phyloP scores from a whole-genome alignment of 1,140 invertebrate species.

The Rhagoletis pomonella region DNA sequence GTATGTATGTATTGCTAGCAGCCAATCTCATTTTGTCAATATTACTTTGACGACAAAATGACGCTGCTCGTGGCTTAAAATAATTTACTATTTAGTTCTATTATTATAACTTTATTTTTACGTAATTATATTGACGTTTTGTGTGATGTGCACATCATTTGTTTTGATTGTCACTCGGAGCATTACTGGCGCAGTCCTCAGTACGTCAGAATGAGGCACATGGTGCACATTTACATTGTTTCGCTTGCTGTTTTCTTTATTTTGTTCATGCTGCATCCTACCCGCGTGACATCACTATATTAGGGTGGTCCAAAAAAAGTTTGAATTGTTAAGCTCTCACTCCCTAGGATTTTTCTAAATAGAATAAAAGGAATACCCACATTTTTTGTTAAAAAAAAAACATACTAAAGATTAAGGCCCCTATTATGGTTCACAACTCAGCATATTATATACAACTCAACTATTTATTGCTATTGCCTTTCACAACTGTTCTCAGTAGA shows the following conservation, averaged over 20 bases:
- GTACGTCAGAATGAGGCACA: neutral
- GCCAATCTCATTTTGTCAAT: neutral
- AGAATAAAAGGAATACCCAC: no score
- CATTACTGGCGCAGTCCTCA: neutral
- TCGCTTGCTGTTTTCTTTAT: neutral
- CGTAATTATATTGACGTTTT: no score
- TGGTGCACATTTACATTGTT: no score
- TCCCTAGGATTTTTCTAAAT: no score
- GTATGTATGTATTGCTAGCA: no score
- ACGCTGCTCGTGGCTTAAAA: neutral
- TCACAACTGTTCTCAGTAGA: no score
- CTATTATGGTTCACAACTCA: no score
- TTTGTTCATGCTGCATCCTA: neutral
- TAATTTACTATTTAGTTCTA: constrained; percentile 48
- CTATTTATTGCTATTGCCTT: no score
- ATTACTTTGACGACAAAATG: neutral
- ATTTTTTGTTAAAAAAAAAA: no score
- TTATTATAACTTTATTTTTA: neutral
- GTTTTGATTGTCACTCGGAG: constrained; percentile 31
- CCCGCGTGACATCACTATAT: neutral
- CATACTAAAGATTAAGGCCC: no score
- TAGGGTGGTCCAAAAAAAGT: neutral
- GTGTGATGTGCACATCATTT: constrained; percentile 19
- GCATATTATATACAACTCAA: no score
- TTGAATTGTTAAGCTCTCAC: no score